Conservation (phyloP, 1,140 invertebrate genomes). For the Drosophila carrolli region DNA sequence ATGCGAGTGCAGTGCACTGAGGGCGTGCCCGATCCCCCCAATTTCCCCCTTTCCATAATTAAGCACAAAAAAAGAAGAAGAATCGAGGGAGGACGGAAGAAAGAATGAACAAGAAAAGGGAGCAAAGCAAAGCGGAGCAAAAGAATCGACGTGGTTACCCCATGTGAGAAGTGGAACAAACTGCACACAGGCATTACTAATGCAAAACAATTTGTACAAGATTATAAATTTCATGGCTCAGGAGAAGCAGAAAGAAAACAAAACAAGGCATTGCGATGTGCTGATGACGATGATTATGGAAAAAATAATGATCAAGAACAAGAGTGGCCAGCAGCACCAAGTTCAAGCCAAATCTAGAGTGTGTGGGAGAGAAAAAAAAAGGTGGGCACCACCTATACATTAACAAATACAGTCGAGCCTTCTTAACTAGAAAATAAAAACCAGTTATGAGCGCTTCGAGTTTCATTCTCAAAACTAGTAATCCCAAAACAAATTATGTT, state of each 20-base stretch:
- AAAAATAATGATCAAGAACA: conserved; percentile 39
- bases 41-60: conserved; percentile 26
- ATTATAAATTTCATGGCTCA: conserved; percentile 73
- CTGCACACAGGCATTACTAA: conserved; percentile 66
- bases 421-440: background rate
- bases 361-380: conserved; percentile 25
- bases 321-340: conserved; percentile 39
- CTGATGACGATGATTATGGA: conserved; percentile 37
- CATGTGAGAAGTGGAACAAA: conserved; percentile 61
- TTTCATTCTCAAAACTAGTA: background rate
- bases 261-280: conserved; percentile 17
- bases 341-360: conserved; percentile 38
- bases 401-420: conserved; percentile 10
- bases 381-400: background rate
- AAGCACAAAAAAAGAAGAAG: conserved; percentile 42
- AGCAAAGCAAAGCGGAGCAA: conserved; percentile 17
- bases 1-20: conserved; percentile 57
- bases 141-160: conserved; percentile 23
- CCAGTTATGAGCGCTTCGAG: background rate
- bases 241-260: conserved; percentile 42
- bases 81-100: background rate
- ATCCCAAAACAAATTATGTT: too few species aligned
- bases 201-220: conserved; percentile 72
- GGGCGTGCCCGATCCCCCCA: conserved; percentile 30
- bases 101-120: conserved; percentile 18